Base-by-base conservation (phyloP, 2,113 vertebrate genomes). In the Strigops habroptila region DNA sequence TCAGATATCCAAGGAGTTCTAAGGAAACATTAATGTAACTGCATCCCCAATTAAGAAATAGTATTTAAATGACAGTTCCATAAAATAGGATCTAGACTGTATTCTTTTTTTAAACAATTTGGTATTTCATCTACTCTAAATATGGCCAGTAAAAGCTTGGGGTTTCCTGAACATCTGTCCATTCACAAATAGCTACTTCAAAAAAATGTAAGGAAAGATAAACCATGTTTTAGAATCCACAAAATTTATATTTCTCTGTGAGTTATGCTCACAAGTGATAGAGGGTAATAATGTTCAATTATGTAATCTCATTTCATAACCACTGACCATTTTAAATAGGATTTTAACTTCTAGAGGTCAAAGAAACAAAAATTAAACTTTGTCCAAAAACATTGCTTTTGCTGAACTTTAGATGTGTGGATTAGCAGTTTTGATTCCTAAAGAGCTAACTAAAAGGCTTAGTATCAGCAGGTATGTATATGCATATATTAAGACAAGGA, bases 141-240 rank as follows among this genome's bases (percentile, higher is more conserved):
- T 30, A 82, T 3, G 0, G 91, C 83, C 92, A 95, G 65, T 43
- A 89, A 88, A 95, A 96, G 71, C 63, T 52, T 85, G 53, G 33
- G 28, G 70, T 91, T 96, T 96, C 88, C 88, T 85, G 90, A 90
- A 96, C 93, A 96, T 89, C 86, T 95, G 89, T 74, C 65, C 62
- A 41, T 84, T 93, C 81, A 88, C 69, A 96, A 96, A 94, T 60
- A 73, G 49, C 59, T 79, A 71, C 28, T 75, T 84, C 8, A 84
- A 62, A 76, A 78, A 55, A 76, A 53, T 0, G 19, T 51, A 82
- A 69, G 28, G 57, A 84, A 88, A 93, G 73, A 76, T 52, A 80
- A 95, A 87, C 70, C 28, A 49, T 80, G 57, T 76, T 86, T 46
- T 81, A 86, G 18, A 88, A 86, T 78, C 70, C 46, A 70, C 74